Evolutionary conservation across 2,113 vertebrate species (phyloP).

Genomic region (Rhodinocichla rosea): DNA sequence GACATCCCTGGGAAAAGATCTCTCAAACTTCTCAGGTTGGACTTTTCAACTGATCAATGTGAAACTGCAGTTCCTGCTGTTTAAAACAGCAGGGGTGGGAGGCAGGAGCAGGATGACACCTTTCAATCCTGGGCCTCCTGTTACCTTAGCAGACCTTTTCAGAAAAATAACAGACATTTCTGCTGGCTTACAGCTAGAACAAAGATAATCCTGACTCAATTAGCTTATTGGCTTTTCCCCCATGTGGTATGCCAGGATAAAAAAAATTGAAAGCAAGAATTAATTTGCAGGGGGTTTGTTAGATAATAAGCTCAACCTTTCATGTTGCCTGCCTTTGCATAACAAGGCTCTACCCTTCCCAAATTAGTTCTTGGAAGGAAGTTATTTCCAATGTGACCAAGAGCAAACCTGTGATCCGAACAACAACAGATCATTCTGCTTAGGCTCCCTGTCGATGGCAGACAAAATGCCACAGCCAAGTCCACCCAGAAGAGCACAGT

Average conservation of each 20-base stretch:
- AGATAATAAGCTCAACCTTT: background rate
- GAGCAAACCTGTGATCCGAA: background rate
- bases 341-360: background rate
- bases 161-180: background rate
- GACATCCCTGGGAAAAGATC: background rate
- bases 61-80: background rate
- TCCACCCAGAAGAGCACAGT: background rate
- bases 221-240: background rate
- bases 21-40: background rate
- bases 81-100: background rate
- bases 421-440: background rate
- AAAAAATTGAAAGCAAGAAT: background rate
- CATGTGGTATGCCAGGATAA: background rate
- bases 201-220: conserved; percentile 21
- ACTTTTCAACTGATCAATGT: background rate
- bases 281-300: background rate
- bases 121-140: background rate
- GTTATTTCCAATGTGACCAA: background rate
- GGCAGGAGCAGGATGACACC: background rate
- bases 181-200: background rate
- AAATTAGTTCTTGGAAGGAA: background rate
- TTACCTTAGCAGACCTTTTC: background rate
- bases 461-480: background rate
- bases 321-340: background rate
- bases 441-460: background rate